Base-by-base conservation (phyloP, 2,797 vertebrate species). In the Pogonophryne albipinna region DNA sequence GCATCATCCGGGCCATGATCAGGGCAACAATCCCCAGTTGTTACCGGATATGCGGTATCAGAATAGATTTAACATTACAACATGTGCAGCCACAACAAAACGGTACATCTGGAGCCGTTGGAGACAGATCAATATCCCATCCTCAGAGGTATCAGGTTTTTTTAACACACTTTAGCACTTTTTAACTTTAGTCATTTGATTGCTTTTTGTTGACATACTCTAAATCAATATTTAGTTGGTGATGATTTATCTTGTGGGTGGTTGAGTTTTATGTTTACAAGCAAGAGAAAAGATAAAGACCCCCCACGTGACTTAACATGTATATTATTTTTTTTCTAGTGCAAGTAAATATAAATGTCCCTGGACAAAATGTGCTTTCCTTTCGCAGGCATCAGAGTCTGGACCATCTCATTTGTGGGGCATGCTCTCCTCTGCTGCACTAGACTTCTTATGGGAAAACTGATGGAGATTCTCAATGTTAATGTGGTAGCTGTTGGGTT, bases 1-100 rank as follows among this genome's bases (percentile, higher is more conserved):
- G 71, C 82, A 84, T 88, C 71, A 72, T 73, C 79, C 58, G 9
- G 80, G 76, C 82, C 82, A 76, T 86, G 87, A 84, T 84, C 90
- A 78, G 87, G 85, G 91, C 91, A 91, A 86, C 84, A 74, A 91
- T 92, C 78, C 82, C 79, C 45, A 66, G 82, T 91, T 86, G 88
- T 93, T 93, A 87, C 72, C 84, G 75, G 87, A 90, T 80, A 88
- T 74, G 74, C 10, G 72, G 86, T 92, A 93, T 92, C 85, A 79
- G 71, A 86, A 83, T 84, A 89, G 87, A 90, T 82, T 84, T 82
- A 75, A 76, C 81, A 83, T 82, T 76, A 76, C 81, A 83, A 75
- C 89, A 78, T 61, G 46, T 69, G 76, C 82, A 86, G 86, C 85
- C 87, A 78, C 76, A 77, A 86, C 84, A 86, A 84, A 85, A 84